These are phyloP conservation scores for Zapus hudsonius DNA, from an alignment of 2,113 vertebrate genomes.

Conservation along the genomic window DNA sequence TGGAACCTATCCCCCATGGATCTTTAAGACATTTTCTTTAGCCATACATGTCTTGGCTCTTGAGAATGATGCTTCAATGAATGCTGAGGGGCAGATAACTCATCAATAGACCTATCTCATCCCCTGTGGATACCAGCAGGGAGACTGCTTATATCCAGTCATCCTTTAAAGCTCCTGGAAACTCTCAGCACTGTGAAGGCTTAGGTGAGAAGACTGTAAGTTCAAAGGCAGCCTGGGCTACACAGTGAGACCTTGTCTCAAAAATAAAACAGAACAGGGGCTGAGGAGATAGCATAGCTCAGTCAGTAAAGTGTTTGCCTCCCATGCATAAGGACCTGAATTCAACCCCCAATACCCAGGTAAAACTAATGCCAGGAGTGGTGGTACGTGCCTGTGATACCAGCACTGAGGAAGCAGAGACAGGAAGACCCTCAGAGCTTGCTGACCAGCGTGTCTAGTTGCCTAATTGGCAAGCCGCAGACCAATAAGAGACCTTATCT, in stretches of 20 bases:
- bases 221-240: not conserved
- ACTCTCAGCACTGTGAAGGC: not conserved
- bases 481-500: no score
- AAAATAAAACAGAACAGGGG: not conserved
- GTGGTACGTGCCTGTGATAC: no score
- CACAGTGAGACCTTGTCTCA: not conserved
- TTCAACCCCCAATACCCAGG: no score
- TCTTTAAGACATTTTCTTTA: not conserved
- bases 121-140: not conserved
- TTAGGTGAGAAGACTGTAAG: not conserved
- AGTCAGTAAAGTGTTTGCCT: no score
- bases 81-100: not conserved
- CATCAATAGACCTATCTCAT: not conserved
- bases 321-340: no score
- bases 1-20: not conserved
- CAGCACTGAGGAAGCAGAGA: no score
- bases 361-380: no score
- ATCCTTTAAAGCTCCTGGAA: not conserved
- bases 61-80: not conserved
- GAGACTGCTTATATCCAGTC: not conserved
- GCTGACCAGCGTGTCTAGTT: no score
- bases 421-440: no score
- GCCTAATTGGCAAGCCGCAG: no score
- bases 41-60: not conserved
- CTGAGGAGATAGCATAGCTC: no score